A percentile compares a stretch with the other conserved stretches of the same genome.
Evolutionary conservation across 2,888 invertebrate genomes (phyloP).

Genomic region (Drosophila kambysellisi): DNA sequence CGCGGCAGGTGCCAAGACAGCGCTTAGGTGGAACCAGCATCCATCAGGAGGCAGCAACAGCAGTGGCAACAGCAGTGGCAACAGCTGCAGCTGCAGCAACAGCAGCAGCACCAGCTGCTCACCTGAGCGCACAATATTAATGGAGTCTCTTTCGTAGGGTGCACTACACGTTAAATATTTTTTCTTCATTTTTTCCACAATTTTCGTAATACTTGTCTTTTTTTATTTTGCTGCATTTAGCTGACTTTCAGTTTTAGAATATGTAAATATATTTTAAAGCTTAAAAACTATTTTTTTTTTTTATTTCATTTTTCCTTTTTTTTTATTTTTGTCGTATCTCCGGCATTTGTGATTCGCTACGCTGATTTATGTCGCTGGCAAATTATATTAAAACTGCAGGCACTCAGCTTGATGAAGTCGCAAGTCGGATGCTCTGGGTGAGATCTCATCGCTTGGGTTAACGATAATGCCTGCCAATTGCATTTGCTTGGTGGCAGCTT

Average conservation of each 20-base stretch:
- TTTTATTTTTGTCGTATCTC: conserved; percentile 4
- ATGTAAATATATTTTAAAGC: conserved; percentile 56
- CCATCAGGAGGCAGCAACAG: conserved; percentile 45
- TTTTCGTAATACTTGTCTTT: conserved; percentile 15
- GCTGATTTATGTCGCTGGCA: conserved; percentile 49
- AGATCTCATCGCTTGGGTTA: conserved; percentile 49
- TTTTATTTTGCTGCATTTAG: conserved; percentile 11
- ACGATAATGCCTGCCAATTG: conserved; percentile 71
- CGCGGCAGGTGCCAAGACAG: conserved; percentile 31
- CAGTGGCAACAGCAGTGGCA: conserved; percentile 6
- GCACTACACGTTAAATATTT: conserved; percentile 35
- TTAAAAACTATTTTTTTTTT: conserved; percentile 21
- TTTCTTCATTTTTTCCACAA: conserved; percentile 20
- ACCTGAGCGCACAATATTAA: conserved; percentile 72
- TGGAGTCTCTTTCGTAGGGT: conserved; percentile 48
- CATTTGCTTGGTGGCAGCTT: conserved; percentile 59
- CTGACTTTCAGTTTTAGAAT: conserved; percentile 49
- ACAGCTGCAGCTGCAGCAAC: neutral
- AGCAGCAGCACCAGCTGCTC: conserved; percentile 18
- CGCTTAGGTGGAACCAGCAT: conserved; percentile 42
- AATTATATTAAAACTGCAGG: conserved; percentile 72
- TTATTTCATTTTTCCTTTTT: conserved; percentile 15
- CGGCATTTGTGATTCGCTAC: conserved; percentile 8
- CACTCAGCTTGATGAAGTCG: conserved; percentile 72
- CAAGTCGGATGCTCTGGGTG: conserved; percentile 11